A percentile compares a stretch with the other conserved stretches of the same genome.
phyloP scores from a whole-genome alignment of 2,888 invertebrate species.

The Quadriops clusia region DNA sequence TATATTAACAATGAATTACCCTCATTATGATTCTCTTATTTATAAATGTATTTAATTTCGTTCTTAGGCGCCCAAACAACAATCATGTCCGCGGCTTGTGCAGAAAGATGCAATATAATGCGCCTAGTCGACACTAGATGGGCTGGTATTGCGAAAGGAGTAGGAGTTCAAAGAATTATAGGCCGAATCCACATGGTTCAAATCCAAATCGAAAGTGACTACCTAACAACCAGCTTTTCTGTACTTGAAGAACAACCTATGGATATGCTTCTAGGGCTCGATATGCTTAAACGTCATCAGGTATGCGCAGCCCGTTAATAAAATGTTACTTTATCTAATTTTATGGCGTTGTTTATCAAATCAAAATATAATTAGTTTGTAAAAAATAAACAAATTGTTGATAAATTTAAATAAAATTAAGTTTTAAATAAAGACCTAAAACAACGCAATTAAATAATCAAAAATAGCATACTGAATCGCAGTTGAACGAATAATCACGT shows the following conservation, averaged over 20 bases:
- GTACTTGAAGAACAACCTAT: slow-evolving; percentile 94
- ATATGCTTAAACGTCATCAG: slow-evolving; percentile 95
- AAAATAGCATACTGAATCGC: no score
- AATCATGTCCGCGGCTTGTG: slow-evolving; percentile 94
- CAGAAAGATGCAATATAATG: slow-evolving; percentile 88
- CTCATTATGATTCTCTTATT: slow-evolving; percentile 5
- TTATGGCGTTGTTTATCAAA: no score
- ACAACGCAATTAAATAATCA: no score
- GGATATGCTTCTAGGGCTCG: slow-evolving; percentile 95
- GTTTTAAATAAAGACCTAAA: no score
- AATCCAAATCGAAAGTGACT: slow-evolving; percentile 89
- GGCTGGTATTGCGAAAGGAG: slow-evolving; percentile 95
- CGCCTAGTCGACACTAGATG: slow-evolving; percentile 82
- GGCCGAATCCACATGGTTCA: slow-evolving; percentile 96
- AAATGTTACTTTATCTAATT: no score
- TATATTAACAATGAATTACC: no score
- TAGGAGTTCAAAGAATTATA: slow-evolving; percentile 90
- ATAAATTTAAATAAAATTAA: no score
- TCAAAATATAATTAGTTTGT: no score
- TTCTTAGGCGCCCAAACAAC: slow-evolving; percentile 77
- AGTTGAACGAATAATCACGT: no score
- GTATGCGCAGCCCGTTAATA: no score
- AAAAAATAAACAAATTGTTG: no score
- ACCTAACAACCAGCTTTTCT: slow-evolving; percentile 91
- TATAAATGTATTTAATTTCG: slow-evolving; percentile 6